A percentile compares a stretch with the other conserved stretches of the same genome.
Evolutionary conservation across 2,113 vertebrate species (phyloP).

Genomic region (Marmota flaviventris): DNA sequence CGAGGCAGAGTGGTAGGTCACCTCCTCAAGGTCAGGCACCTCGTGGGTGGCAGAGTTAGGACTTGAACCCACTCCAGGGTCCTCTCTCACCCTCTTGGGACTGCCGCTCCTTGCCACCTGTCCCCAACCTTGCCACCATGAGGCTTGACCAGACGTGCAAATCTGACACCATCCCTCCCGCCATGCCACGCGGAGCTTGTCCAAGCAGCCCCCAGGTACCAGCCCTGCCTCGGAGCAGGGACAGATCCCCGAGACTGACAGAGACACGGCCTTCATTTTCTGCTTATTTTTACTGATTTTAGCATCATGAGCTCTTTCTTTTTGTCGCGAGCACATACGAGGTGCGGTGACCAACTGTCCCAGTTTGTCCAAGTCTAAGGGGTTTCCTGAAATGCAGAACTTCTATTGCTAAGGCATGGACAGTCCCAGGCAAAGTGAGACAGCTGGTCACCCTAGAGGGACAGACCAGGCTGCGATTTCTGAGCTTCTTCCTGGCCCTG

Average conservation of each 20-base stretch:
- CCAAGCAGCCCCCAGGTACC: neutral
- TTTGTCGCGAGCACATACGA: neutral
- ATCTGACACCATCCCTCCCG: rapidly evolving
- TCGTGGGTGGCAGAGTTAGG: neutral
- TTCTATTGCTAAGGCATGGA: neutral
- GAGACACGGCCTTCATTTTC: neutral
- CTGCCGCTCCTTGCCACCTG: neutral
- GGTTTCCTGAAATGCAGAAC: neutral
- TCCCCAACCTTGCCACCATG: neutral
- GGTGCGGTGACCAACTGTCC: neutral
- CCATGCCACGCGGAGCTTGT: neutral
- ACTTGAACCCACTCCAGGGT: neutral
- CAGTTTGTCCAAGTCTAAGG: neutral
- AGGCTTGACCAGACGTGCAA: neutral
- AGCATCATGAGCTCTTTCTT: neutral
- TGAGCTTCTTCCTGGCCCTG: neutral
- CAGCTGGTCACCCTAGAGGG: neutral
- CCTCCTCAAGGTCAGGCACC: neutral
- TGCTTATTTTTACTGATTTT: neutral
- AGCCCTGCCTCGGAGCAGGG: neutral
- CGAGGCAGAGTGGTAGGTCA: neutral
- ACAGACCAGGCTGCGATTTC: neutral
- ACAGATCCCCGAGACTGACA: rapidly evolving
- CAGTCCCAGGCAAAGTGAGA: neutral
- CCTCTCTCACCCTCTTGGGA: rapidly evolving